Evolutionary conservation across 2,888 invertebrate genomes (phyloP), one percentile per base, ranked within the genome.

Genomic region (Gastrophysa polygoni): DNA sequence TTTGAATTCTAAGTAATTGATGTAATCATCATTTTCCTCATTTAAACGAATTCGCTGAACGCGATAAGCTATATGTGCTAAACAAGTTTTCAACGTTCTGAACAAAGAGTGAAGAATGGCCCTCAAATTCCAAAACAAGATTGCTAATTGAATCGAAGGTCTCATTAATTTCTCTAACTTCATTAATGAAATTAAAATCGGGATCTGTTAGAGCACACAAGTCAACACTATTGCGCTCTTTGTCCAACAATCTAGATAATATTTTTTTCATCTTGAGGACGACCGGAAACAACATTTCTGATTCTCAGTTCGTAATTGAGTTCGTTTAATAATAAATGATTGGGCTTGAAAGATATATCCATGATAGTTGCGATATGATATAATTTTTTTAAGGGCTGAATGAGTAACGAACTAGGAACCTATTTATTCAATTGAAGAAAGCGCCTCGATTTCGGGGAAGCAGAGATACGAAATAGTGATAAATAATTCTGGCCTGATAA

Each of bases 251-350:
- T 17, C 58, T 24, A 43, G 50, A 49, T 50, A 58, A 43, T 17
- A 58, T 58, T 34, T 28, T 49, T 11, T 20, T 58, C 58, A 51
- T 58, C 58, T 46, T 51, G 51, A 49, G 17, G 32, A 20, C 57
- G 57, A 38, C 11, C 44, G 14, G 44, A 43, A 7, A 51, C 18
- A 2, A 58, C 50, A 20, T 49, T 21, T 11, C 58, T 58, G 24
- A 51, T 44, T 58, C 28, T 18, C 8, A 58, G 44, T 51, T 58
- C 58, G 21, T 58, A 58, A 49, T 58, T 44, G n/a, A 58, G 44
- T 44, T 58, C 57, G 8, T 10, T 47, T 21, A 58, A 28, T 16
- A 58, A 49, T 34, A 58, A 50, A 34, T 58, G 50, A 7, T 16
- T 10, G 11, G 58, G 58, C 17, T 58, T 50, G 17, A 58, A 58